These are phyloP conservation scores for Oscheius onirici DNA, from an alignment of 2,888 invertebrate genomes.

Conservation along the genomic window DNA sequence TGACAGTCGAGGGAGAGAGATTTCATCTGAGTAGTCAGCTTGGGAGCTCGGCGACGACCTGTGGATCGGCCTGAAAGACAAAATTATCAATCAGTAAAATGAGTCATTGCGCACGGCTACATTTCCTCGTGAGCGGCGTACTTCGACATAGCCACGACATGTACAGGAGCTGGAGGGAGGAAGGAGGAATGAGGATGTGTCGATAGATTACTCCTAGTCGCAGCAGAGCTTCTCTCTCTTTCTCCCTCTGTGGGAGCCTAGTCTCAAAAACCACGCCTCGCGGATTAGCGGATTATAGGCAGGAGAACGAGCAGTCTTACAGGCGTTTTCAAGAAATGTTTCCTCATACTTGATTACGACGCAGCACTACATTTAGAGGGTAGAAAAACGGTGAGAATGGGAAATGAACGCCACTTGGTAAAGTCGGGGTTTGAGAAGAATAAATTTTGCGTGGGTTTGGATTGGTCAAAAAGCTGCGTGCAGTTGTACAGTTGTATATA, in stretches of 20 bases:
- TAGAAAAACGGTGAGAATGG: no score
- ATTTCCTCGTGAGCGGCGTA: conserved; percentile 9
- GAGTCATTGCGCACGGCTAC: conserved; percentile 5
- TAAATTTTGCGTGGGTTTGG: no score
- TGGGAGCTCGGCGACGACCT: conserved; percentile 65
- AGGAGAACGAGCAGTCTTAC: no score
- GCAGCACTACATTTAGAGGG: no score
- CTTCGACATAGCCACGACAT: conserved; percentile 24
- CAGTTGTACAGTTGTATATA: no score
- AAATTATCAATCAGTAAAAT: not conserved
- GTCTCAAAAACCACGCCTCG: conserved; percentile 15
- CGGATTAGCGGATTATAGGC: conserved; percentile 28
- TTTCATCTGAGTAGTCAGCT: conserved; percentile 70
- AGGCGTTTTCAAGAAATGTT: no score
- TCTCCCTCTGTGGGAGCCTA: no score
- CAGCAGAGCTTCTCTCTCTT: no score
- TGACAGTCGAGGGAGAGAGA: conserved; percentile 70
- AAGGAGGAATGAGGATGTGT: conserved; percentile 1
- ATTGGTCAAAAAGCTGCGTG: no score
- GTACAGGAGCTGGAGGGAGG: not conserved
- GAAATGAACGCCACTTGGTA: no score
- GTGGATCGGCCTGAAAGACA: conserved; percentile 42
- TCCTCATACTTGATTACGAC: no score
- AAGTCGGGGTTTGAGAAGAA: no score
- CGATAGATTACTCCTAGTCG: conserved; percentile 1